A percentile compares a stretch with the other conserved stretches of the same genome.
Evolutionary conservation across 2,113 vertebrate species (phyloP).

Genomic region (Cathartes aura): DNA sequence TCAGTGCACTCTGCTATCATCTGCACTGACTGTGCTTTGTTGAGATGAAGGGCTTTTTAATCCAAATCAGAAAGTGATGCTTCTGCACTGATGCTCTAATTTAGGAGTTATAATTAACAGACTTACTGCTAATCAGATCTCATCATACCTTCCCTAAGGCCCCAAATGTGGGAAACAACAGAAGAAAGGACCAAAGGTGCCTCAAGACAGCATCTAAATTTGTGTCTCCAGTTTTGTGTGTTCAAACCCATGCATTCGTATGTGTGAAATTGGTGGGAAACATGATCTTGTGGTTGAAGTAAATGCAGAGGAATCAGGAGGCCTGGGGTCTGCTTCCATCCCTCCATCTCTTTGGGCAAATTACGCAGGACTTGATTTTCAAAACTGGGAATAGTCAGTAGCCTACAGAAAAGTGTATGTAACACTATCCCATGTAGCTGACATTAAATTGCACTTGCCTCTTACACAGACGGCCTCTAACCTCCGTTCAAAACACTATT

Average conservation of each 20-base stretch:
- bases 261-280: neutral
- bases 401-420: neutral
- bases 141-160: slow-evolving; percentile 63
- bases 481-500: neutral
- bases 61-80: slow-evolving; percentile 73
- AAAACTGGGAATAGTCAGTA: neutral
- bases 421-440: rapidly evolving
- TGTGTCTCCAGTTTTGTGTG: neutral
- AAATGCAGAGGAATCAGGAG: neutral
- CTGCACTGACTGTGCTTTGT: slow-evolving; percentile 62
- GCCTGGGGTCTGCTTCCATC: neutral
- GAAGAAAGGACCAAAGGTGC: slow-evolving; percentile 32
- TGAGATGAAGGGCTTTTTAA: slow-evolving; percentile 72
- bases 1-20: slow-evolving; percentile 56
- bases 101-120: slow-evolving; percentile 77
- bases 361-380: neutral
- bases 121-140: slow-evolving; percentile 74
- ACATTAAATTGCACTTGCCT: neutral
- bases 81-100: slow-evolving; percentile 70
- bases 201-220: neutral
- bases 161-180: slow-evolving; percentile 60
- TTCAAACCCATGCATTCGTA: neutral
- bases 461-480: neutral
- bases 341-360: neutral
- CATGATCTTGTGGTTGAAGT: neutral